Base-by-base conservation (phyloP, 2,888 invertebrate species). In the Mimachlamys varia region DNA sequence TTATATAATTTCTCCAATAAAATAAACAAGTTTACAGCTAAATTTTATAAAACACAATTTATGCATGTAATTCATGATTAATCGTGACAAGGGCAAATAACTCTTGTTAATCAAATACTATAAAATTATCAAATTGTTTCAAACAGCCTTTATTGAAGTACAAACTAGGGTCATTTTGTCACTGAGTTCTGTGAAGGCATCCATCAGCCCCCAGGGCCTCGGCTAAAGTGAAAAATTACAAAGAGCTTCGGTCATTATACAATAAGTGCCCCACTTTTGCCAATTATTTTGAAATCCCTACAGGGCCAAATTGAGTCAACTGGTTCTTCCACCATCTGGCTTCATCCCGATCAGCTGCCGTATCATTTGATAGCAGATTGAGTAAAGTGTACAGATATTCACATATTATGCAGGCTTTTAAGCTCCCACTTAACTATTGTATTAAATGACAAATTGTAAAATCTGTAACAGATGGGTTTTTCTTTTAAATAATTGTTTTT, bases 361-460 rank as follows among this genome's bases (percentile, higher is more conserved):
- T 76, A 76, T 76, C 76, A 76, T 76, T 76, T 33, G 76, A 33
- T 76, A 12, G 62, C 53, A 17, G 17, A 62, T n/a, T n/a, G n/a
- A 22, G 22, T 62, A 44, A 44, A 44, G 7, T 7, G 19, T 7
- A 58, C 58, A 58, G 58, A 58, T 58, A 58, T 10, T 58, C n/a
- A 12, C 33, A 76, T 76, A 22, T 33, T 1, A 76, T 76, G 33
- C 76, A 76, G 76, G 76, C 76, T 76, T 76, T 76, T 76, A 76
- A 76, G n/a, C n/a, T 44, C 1, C 62, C n/a, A n/a, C 22, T 62
- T 62, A 62, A 62, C 33, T 33, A 33, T 2, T 15, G 7, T 33
- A 76, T 76, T 27, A 76, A 27, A 76, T 76, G 76, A 76, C 76
- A 76, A 76, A 76, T 76, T 27, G 76, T 3, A 76, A 76, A 76